phyloP scores from a whole-genome alignment of 2,113 vertebrate genomes.

The Psittacara wagleri region DNA sequence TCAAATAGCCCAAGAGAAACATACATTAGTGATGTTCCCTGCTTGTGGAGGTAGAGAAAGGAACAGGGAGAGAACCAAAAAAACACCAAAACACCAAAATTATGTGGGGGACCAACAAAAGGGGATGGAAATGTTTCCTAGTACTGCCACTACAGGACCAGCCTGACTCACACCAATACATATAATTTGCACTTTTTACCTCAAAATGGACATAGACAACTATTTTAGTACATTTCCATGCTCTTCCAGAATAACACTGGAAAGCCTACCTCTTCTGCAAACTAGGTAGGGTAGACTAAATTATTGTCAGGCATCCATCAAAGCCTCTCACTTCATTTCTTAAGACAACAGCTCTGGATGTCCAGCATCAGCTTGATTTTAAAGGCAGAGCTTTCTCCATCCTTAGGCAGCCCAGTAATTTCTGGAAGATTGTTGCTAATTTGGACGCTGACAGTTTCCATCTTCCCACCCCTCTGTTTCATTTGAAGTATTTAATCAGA shows the following conservation, averaged over 20 bases:
- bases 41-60: neutral
- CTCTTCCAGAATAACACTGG: neutral
- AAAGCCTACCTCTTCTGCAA: neutral
- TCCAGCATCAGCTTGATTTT: neutral
- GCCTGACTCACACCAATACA: neutral
- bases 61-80: neutral
- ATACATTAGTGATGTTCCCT: neutral
- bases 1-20: neutral
- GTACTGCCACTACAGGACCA: neutral
- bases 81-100: neutral
- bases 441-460: slow-evolving; percentile 11
- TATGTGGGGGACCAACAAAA: neutral
- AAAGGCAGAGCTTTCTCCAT: slow-evolving; percentile 18
- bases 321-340: neutral
- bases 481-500: slow-evolving; percentile 23
- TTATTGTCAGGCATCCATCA: neutral
- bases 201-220: neutral
- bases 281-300: neutral
- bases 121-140: neutral
- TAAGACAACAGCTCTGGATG: neutral
- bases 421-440: neutral
- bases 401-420: slow-evolving; percentile 2
- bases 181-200: neutral
- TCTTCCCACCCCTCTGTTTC: slow-evolving; percentile 7
- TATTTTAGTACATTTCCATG: neutral